Conservation (phyloP, 2,888 invertebrate genomes). For the Epirrhoe alternata region DNA sequence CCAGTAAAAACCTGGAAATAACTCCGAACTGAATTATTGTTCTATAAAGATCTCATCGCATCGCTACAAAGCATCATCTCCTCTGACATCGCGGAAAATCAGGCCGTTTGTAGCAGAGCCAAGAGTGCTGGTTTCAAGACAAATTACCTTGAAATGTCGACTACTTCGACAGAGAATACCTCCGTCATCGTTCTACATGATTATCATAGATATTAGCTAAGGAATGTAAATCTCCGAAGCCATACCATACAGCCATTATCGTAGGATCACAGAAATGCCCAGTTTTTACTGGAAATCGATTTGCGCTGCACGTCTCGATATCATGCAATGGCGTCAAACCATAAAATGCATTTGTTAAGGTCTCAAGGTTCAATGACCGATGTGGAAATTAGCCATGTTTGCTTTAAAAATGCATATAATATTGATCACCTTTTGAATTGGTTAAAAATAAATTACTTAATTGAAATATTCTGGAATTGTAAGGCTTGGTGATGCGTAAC, state of each 20-base stretch:
- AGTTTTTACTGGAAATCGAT: conserved; percentile 43
- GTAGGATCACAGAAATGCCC: conserved; percentile 18
- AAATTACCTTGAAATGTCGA: background rate
- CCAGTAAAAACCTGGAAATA: too few species aligned
- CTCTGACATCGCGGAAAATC: too few species aligned
- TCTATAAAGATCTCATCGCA: too few species aligned
- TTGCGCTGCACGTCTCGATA: conserved; percentile 45
- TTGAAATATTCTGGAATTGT: conserved; percentile 53
- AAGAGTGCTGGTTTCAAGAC: too few species aligned
- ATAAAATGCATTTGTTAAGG: conserved; percentile 53
- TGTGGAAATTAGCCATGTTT: conserved; percentile 39
- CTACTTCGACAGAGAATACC: too few species aligned
- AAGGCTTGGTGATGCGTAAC: conserved; percentile 54
- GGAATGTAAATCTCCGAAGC: conserved; percentile 21
- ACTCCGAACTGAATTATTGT: too few species aligned
- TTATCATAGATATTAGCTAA: conserved; percentile 5
- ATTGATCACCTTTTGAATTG: background rate
- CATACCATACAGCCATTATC: conserved; percentile 12
- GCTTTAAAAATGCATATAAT: background rate
- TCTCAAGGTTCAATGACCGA: conserved; percentile 38
- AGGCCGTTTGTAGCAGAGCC: too few species aligned
- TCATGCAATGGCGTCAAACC: conserved; percentile 46
- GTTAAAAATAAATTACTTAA: conserved; percentile 59
- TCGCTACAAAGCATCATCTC: too few species aligned
- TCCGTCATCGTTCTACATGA: background rate